A percentile compares a stretch with the other conserved stretches of the same genome.
Conservation (phyloP, 2,888 invertebrate genomes). For the Hoplodrina blanda region DNA sequence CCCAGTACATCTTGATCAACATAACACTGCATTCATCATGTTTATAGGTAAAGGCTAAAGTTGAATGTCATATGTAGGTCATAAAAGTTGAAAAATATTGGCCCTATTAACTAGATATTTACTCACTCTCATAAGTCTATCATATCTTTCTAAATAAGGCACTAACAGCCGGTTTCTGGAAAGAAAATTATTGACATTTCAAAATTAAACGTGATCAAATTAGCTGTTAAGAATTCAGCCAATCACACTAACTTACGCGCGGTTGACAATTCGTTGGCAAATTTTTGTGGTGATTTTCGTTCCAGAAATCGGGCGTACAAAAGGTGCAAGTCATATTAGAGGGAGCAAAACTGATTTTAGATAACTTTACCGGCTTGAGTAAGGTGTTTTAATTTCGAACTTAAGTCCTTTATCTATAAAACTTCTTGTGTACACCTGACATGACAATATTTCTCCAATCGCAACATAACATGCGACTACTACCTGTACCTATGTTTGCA, state of each 20-base stretch:
- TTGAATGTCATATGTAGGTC: constrained; percentile 1
- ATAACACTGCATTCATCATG: constrained; percentile 66
- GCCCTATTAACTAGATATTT: constrained; percentile 5
- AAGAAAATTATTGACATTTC: not conserved
- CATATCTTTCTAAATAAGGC: constrained; percentile 42
- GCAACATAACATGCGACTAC: constrained; percentile 55
- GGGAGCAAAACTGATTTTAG: constrained; percentile 26
- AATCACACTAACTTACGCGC: not conserved
- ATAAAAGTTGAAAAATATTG: constrained; percentile 20
- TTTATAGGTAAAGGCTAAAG: constrained; percentile 32
- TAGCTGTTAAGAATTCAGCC: not conserved
- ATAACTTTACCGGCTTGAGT: not conserved
- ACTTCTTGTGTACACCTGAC: constrained; percentile 17
- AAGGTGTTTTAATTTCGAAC: constrained; percentile 2
- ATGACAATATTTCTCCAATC: constrained; percentile 62
- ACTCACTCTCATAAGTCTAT: constrained; percentile 23
- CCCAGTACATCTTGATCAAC: constrained; percentile 68
- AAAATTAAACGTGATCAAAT: not conserved
- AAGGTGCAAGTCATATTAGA: constrained; percentile 18
- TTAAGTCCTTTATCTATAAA: constrained; percentile 26
- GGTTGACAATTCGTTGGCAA: not conserved
- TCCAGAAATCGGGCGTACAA: constrained; percentile 1
- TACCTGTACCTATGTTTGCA: constrained; percentile 71
- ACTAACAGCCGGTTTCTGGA: not conserved
- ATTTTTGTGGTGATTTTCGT: not conserved